A percentile compares a stretch with the other conserved stretches of the same genome.
Evolutionary conservation across 2,888 invertebrate genomes (phyloP).

Genomic region (Caenorhabditis sp.): DNA sequence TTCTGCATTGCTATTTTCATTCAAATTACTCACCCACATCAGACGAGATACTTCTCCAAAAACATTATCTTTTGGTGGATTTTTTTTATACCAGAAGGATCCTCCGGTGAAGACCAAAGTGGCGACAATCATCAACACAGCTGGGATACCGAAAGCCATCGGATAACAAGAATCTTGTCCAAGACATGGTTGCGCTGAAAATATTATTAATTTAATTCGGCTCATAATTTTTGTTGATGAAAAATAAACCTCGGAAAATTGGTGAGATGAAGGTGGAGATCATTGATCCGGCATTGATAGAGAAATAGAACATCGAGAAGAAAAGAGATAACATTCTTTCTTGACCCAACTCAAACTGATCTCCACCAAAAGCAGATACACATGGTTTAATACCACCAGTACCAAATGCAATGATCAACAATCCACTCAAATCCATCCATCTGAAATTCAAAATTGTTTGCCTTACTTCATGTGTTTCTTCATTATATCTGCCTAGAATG

Average conservation of each 20-base stretch:
- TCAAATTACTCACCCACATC: conserved; percentile 78
- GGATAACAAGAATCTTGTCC: conserved; percentile 80
- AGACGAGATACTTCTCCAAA: conserved; percentile 82
- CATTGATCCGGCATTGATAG: conserved; percentile 88
- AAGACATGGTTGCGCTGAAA: conserved; percentile 59
- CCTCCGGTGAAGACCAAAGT: conserved; percentile 85
- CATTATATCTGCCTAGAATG: neutral
- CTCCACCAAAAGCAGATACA: conserved; percentile 74
- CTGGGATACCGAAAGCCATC: conserved; percentile 88
- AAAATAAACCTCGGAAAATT: conserved; percentile 78
- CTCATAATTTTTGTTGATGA: too few species aligned
- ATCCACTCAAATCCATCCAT: conserved; percentile 68
- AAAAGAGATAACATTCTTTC: conserved; percentile 83
- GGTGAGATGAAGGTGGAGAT: conserved; percentile 89
- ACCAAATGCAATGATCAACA: conserved; percentile 73
- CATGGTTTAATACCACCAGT: conserved; percentile 75
- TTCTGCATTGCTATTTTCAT: neutral
- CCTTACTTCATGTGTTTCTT: neutral
- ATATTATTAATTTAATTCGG: neutral
- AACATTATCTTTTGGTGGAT: conserved; percentile 84
- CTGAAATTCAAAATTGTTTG: conserved; percentile 23
- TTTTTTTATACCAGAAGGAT: conserved; percentile 80
- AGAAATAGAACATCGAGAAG: conserved; percentile 92
- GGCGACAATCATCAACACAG: conserved; percentile 84
- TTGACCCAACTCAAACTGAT: conserved; percentile 73